Percentiles rank a stretch among this genome's conserved stretches.
Conservation (phyloP, 2,888 invertebrate species). For the Trichogramma dendrolimi region DNA sequence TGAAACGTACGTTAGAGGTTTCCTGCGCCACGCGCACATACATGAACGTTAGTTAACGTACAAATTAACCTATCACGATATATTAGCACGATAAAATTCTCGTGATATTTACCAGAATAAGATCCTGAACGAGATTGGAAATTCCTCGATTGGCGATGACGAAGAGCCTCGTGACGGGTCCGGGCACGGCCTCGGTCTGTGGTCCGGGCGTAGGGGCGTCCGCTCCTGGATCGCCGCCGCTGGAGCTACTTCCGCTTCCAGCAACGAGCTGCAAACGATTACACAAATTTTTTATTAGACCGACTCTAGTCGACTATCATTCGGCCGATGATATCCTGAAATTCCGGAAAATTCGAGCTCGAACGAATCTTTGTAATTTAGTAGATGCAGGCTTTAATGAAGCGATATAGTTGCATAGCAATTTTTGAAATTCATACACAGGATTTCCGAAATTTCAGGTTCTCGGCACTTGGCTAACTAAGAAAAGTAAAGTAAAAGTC, state of each 20-base stretch:
- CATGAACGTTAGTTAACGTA: no score
- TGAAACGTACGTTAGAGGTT: no score
- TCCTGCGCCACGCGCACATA: no score
- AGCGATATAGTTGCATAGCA: not conserved
- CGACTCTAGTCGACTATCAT: no score
- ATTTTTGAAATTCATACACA: not conserved
- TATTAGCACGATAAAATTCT: no score
- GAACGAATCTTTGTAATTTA: no score
- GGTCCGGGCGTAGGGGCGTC: slow-evolving; percentile 42
- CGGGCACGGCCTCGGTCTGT: slow-evolving; percentile 78
- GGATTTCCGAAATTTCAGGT: not conserved
- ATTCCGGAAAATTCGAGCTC: no score
- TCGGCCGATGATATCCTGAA: no score
- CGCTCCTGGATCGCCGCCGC: slow-evolving; percentile 37
- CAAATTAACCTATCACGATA: no score
- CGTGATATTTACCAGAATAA: slow-evolving; percentile 68
- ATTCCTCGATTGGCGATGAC: slow-evolving; percentile 83
- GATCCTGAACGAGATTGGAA: slow-evolving; percentile 81
- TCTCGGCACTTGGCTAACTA: slow-evolving; percentile 7
- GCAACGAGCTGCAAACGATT: slow-evolving; percentile 68
- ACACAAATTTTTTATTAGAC: no score
- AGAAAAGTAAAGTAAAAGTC: no score
- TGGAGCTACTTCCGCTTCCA: slow-evolving; percentile 63
- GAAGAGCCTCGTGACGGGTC: slow-evolving; percentile 80
- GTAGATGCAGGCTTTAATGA: no score